These are phyloP conservation scores for Fissipunctia ypsillon DNA, from an alignment of 2,888 invertebrate species.

Conservation along the genomic window DNA sequence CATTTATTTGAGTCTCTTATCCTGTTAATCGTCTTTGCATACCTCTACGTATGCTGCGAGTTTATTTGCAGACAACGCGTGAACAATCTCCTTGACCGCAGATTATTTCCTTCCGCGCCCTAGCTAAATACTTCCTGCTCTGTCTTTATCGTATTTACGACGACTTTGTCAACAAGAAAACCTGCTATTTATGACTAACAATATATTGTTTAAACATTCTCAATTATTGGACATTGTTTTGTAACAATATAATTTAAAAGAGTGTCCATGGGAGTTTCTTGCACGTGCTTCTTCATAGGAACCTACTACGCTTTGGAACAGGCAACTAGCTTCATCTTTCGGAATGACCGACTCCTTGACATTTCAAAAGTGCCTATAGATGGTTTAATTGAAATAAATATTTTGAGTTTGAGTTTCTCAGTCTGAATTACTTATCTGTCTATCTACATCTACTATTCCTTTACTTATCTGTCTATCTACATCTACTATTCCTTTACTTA, in stretches of 20 bases:
- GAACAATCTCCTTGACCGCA: slow-evolving; percentile 46
- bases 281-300: not conserved
- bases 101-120: slow-evolving; percentile 41
- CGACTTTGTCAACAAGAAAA: not conserved
- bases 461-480: no score
- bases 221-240: no score
- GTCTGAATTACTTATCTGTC: no score
- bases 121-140: slow-evolving; percentile 31
- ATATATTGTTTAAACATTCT: not conserved
- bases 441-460: no score
- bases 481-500: no score
- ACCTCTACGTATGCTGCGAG: not conserved
- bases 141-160: slow-evolving; percentile 11
- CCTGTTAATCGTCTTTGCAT: not conserved
- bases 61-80: slow-evolving; percentile 24
- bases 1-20: not conserved
- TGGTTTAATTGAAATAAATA: not conserved
- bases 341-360: no score
- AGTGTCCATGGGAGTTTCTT: not conserved
- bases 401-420: not conserved
- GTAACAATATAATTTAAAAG: no score
- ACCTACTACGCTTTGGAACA: not conserved
- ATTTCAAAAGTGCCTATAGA: no score
- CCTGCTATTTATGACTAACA: not conserved
- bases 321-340: not conserved